Base-by-base conservation (phyloP, 2,113 vertebrate genomes). In the Mastomys natalensis region DNA sequence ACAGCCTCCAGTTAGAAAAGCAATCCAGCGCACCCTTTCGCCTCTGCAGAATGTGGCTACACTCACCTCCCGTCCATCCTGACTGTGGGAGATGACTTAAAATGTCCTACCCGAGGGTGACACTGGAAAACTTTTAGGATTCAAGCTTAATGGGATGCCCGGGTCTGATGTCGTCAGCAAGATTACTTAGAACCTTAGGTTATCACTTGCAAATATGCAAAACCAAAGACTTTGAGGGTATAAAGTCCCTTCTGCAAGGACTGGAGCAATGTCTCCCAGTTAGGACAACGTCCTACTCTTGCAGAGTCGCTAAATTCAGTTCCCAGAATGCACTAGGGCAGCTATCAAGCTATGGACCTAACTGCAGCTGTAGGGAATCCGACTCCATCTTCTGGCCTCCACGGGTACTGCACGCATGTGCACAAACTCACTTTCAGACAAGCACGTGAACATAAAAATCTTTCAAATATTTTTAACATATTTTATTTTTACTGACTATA, bases 1-100 rank as follows among this genome's bases (percentile, higher is more conserved):
- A 97, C 22, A 93, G 92, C 91, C 62, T 48, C 92, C 34, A 92
- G 92, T 76, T 92, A 80, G 62, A 95, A 87, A 85, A 72, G 40
- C 9, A n/a, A 22, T 11, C 43, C 10, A 31, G 16, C 31, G 58
- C 70, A 70, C 45, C 76, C 66, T 84, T 87, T 95, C 43, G 11
- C 64, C 77, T 53, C 72, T 26, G 88, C 11, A 15, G 53, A 31
- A 1, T 26, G 0, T 40, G 34, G 88, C 31, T 37, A 92, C 11
- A 66, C 70, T 68, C 3, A 16, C 77, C 24, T 64, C 40, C 81
- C 45, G 51, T 72, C 37, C 74, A 24, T 29, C n/a, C n/a, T 34
- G 34, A 37, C 55, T 43, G 10, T 62, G 81, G 60, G 85, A 86
- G 66, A 53, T 24, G 81, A 81, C 94, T 90, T 34, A 60, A 96